A percentile compares a stretch with the other conserved stretches of the same genome.
phyloP scores from a whole-genome alignment of 2,888 invertebrate genomes.

The Sericinus montela region DNA sequence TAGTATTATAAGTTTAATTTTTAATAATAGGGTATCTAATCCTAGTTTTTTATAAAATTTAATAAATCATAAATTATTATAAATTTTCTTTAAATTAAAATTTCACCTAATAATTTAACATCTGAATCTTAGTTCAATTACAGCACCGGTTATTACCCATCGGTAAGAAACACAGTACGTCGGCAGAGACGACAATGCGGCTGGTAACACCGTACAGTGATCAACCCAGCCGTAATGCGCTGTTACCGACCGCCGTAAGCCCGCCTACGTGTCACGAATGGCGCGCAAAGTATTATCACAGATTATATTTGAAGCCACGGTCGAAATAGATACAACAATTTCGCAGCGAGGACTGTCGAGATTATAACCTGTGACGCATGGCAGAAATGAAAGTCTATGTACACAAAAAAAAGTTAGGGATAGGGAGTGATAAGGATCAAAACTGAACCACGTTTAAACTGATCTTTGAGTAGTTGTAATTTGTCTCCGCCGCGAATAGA shows the following conservation, averaged over 20 bases:
- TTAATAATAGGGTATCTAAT: too few relatives aligned
- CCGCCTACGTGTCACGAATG: conserved; percentile 23
- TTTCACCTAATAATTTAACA: too few relatives aligned
- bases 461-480: too few relatives aligned
- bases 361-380: conserved; percentile 4
- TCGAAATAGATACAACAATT: conserved; percentile 16
- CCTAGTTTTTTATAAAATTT: too few relatives aligned
- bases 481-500: too few relatives aligned
- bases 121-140: too few relatives aligned
- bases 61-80: too few relatives aligned
- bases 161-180: too few relatives aligned
- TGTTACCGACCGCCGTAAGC: conserved; percentile 21
- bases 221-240: conserved; percentile 9
- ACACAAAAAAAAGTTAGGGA: neutral
- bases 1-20: too few relatives aligned
- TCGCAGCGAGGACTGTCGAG: neutral
- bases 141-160: too few relatives aligned
- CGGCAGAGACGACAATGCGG: neutral
- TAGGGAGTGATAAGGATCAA: too few relatives aligned
- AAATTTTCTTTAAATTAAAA: too few relatives aligned
- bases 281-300: conserved; percentile 19
- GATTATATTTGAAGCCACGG: conserved; percentile 15
- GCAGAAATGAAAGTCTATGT: neutral
- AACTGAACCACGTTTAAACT: neutral
- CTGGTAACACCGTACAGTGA: conserved; percentile 4